Conservation (phyloP, 2,113 vertebrate species). For the Carassius carassius region DNA sequence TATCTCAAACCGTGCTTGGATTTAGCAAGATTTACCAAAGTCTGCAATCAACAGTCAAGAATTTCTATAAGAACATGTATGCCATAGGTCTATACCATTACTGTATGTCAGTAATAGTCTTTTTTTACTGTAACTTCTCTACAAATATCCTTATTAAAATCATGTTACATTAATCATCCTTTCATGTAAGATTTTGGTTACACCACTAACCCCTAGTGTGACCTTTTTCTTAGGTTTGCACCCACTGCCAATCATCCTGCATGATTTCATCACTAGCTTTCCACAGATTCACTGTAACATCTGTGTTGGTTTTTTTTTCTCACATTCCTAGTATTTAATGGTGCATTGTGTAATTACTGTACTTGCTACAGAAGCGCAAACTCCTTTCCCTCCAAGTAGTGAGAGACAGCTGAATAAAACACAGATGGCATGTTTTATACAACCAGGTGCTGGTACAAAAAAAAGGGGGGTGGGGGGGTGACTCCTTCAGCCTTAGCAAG, state of each 20-base stretch:
- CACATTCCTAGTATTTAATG: conserved; percentile 40
- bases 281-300: conserved; percentile 44
- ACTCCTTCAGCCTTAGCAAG: conserved; percentile 7
- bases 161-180: no score
- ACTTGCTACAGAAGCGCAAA: conserved; percentile 43
- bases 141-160: no score
- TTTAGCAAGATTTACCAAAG: neutral
- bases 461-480: neutral
- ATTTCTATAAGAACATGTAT: neutral
- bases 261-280: neutral
- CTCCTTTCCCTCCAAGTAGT: conserved; percentile 9
- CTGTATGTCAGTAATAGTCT: no score
- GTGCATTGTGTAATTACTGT: conserved; percentile 53
- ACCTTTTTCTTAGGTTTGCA: neutral
- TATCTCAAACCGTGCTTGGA: neutral
- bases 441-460: conserved; percentile 50
- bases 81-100: no score
- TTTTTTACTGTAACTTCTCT: no score
- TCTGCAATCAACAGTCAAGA: neutral
- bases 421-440: conserved; percentile 51
- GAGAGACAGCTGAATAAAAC: conserved; percentile 51
- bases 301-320: conserved; percentile 48
- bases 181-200: neutral
- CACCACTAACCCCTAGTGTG: neutral
- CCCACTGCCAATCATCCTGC: neutral